Conservation (phyloP, 2,888 invertebrate species). For the Patella ulyssiponensis region DNA sequence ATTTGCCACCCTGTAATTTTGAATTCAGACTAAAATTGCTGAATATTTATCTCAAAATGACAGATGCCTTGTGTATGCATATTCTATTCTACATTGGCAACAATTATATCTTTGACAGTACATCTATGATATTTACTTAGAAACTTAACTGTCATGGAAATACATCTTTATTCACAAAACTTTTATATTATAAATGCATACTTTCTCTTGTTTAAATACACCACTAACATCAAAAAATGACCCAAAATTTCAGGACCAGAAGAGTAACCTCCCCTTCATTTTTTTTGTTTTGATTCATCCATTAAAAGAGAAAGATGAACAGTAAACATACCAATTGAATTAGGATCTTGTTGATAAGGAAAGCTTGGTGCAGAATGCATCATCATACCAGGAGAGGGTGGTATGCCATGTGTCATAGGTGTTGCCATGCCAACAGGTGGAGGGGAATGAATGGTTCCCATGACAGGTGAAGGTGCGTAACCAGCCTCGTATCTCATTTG, state of each 20-base stretch:
- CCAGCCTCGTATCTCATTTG: constrained; percentile 24
- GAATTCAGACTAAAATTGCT: too few species aligned
- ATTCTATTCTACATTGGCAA: too few species aligned
- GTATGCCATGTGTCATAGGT: constrained; percentile 47
- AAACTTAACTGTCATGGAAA: too few species aligned
- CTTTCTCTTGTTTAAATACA: too few species aligned
- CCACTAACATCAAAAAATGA: background rate
- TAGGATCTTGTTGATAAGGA: constrained; percentile 28
- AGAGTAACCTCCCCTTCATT: background rate
- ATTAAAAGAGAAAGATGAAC: background rate
- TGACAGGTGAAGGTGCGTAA: constrained; percentile 32
- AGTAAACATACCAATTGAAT: constrained; percentile 33
- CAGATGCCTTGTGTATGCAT: too few species aligned
- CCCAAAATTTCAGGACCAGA: background rate
- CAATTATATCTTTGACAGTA: too few species aligned
- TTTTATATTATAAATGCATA: too few species aligned
- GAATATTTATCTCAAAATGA: too few species aligned
- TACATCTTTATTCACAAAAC: too few species aligned
- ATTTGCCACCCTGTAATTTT: too few species aligned
- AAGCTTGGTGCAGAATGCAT: constrained; percentile 32
- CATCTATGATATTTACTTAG: too few species aligned
- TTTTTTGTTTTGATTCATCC: background rate
- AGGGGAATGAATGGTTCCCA: constrained; percentile 41
- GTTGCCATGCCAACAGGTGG: constrained; percentile 58
- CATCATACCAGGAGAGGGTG: constrained; percentile 33